Percentiles rank a stretch among this genome's conserved stretches.
Conservation (phyloP, 2,888 invertebrate species). For the Chrysotoxum bicinctum region DNA sequence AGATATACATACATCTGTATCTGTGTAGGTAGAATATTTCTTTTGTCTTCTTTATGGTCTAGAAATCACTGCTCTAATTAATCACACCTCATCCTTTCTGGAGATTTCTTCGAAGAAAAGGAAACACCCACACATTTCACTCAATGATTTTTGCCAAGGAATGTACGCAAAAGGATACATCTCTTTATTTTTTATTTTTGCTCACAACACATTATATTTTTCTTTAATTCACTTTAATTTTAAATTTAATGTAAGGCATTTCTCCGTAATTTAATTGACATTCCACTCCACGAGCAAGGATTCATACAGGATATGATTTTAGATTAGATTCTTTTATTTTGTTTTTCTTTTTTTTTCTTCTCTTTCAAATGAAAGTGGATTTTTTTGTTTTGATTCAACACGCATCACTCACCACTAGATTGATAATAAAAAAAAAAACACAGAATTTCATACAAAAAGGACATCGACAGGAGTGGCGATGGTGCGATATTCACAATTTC, state of each 20-base stretch:
- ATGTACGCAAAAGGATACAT: conserved; percentile 17
- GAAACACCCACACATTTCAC: neutral
- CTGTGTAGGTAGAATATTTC: neutral
- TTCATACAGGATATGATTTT: conserved; percentile 10
- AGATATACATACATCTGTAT: neutral
- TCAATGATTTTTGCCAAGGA: neutral
- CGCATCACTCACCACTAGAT: conserved; percentile 29
- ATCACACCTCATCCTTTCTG: conserved; percentile 28
- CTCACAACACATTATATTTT: too few relatives aligned
- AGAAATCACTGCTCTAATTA: conserved; percentile 60
- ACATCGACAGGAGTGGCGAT: neutral
- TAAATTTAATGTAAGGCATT: conserved; percentile 9
- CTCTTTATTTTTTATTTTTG: too few relatives aligned
- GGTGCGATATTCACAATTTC: conserved; percentile 32
- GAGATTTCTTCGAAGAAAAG: neutral
- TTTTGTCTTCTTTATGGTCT: neutral
- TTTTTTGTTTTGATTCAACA: conserved; percentile 40
- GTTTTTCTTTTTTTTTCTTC: conserved; percentile 8
- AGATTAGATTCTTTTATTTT: conserved; percentile 6
- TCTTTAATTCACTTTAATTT: conserved; percentile 14
- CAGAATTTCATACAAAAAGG: neutral
- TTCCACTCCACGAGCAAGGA: conserved; percentile 38
- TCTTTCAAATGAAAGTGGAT: neutral
- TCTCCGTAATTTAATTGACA: conserved; percentile 16
- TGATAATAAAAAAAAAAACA: too few relatives aligned